Base-by-base conservation (phyloP, 2,797 vertebrate species). In the Chanos chanos region DNA sequence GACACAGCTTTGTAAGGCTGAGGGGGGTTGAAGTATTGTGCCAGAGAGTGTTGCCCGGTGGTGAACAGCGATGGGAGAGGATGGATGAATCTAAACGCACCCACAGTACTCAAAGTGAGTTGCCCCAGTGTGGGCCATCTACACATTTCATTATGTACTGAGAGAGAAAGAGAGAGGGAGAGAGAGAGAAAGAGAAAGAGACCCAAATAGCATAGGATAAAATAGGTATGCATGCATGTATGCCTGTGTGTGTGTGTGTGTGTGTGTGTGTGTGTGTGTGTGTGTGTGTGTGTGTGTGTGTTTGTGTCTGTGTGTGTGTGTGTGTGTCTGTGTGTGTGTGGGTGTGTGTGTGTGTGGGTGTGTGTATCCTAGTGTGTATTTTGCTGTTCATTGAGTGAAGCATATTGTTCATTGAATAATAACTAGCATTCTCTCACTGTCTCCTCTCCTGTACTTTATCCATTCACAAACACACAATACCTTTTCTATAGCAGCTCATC, bases 401-500 rank as follows among this genome's bases (percentile, higher is more conserved):
- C 56, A 63, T 61, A 66, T 72, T 73, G 68, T 77, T 52, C 60
- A 49, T 76, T 75, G 68, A 61, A 39, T 47, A 45, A 49, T 61
- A 58, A 50, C 67, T n/a, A 62, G 64, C 70, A 70, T 73, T 73
- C 64, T 68, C 55, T 50, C 49, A 50, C 45, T 72, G 58, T 61
- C 50, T 63, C 66, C 68, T 65, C 72, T 71, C 61, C 64, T 75
- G 70, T 70, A 51, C 75, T 77, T 69, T 62, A 53, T 79, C 78
- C 71, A 81, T 71, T 61, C 74, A 69, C 7, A 6, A 67, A 66
- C 63, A 63, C 74, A 86, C 83, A 86, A 85, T 73, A 76, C 77
- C 53, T 65, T n/a, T 68, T 72, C 66, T 71, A 64, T 78, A 76
- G 75, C 71, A 61, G 66, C 34, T 66, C 77, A 77, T 80, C 55